Base-by-base conservation (phyloP, 2,113 vertebrate genomes). In the Phasianus colchicus region DNA sequence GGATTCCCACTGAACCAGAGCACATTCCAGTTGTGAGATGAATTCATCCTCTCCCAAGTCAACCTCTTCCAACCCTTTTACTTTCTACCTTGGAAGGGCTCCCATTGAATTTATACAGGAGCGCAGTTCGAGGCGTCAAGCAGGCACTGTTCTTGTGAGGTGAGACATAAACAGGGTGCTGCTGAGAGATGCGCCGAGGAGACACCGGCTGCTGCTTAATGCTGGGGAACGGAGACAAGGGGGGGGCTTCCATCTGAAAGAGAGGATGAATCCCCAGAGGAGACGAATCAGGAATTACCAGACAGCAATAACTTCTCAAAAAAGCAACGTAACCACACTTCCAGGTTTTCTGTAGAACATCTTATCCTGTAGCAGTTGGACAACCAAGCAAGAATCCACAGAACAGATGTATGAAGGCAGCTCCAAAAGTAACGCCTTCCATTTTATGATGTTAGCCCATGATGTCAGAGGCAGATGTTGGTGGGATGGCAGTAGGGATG, bases 71-170 rank as follows among this genome's bases (percentile, higher is more conserved):
- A 73, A 32, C 47, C 27, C n/a, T 14, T 67, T 32, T 29, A 5
- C 13, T 43, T 52, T 20, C 89, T 96, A 98, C 99, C 98, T 99
- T 99, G 63, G 99, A 99, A 29, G 99, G 99, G 96, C 99, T 99
- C 92, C 98, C 98, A 40, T 96, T 99, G 90, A 99, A 99, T 78
- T 95, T 98, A 95, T 99, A 99, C 6, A 99, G 97, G 85, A 98
- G 98, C 3, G 98, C 95, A 8, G 98, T 97, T 40, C 95, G 98
- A 0, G 98, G 98, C 0, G 98, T 98, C 77, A 98, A 93, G 92
- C 98, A 97, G 61, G 97, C 71, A 1, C 97, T 94, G 6, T 98
- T 99, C 97, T 99, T 99, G 96, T 99, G 99, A 1, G 99, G 99
- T 0, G 99, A 99, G 16, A 99, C 97, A 6, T 99, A 99, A 32